Conservation (phyloP, 2,113 vertebrate species). For the Camelus dromedarius region DNA sequence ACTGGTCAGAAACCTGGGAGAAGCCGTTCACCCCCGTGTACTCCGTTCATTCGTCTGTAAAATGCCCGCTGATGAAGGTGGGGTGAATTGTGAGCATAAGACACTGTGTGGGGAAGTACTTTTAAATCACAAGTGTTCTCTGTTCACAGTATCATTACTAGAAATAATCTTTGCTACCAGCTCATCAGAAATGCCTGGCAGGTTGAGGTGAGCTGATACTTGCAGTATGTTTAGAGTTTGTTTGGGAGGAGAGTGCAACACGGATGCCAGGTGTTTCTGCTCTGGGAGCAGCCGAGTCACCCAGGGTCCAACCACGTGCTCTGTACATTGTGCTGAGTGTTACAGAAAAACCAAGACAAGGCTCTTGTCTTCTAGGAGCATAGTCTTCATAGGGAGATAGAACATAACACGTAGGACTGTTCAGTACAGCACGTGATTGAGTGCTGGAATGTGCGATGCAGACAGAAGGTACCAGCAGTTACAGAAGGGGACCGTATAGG, state of each 20-base stretch:
- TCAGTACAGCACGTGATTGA: neutral
- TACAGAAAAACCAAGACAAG: neutral
- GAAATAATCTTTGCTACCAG: constrained; percentile 26
- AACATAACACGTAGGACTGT: neutral
- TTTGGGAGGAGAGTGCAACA: neutral
- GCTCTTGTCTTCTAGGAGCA: constrained; percentile 42
- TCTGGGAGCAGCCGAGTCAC: neutral
- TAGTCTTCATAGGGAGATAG: neutral
- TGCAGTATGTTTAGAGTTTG: constrained; percentile 8
- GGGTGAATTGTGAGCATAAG: neutral
- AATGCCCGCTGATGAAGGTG: neutral
- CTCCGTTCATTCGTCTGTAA: neutral
- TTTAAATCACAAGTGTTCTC: constrained; percentile 37
- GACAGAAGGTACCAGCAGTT: neutral
- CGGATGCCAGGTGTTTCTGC: neutral
- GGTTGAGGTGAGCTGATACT: constrained; percentile 28
- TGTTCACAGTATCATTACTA: constrained; percentile 27
- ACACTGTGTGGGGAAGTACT: constrained; percentile 4
- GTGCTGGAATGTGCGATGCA: neutral
- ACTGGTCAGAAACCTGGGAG: neutral
- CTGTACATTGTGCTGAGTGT: neutral
- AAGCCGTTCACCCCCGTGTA: rapidly evolving
- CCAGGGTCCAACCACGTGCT: neutral
- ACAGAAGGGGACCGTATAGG: rapidly evolving
- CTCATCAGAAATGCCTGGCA: constrained; percentile 42